phyloP scores from a whole-genome alignment of 1,140 invertebrate genomes.

The Drosophila mauritiana region DNA sequence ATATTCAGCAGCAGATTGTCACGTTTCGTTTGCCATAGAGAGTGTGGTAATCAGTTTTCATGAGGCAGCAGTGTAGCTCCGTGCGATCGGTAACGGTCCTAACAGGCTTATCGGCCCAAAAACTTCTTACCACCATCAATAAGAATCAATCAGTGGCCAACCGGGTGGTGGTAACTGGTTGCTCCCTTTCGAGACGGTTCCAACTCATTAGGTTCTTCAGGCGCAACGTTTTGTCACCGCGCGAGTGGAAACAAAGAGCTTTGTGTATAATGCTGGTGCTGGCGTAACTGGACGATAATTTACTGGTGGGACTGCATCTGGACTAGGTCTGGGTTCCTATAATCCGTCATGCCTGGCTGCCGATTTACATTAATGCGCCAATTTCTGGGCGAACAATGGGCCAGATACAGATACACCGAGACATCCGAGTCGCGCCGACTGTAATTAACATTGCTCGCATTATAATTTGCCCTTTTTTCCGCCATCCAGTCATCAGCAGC shows the following conservation, averaged over 20 bases:
- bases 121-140: slow-evolving; percentile 36
- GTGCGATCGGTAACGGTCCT: slow-evolving; percentile 38
- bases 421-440: slow-evolving; percentile 56
- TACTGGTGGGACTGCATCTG: slow-evolving; percentile 43
- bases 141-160: slow-evolving; percentile 48
- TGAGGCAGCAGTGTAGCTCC: slow-evolving; percentile 43
- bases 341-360: slow-evolving; percentile 72
- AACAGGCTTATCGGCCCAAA: slow-evolving; percentile 47
- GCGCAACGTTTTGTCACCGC: slow-evolving; percentile 65
- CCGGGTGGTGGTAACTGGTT: slow-evolving; percentile 1
- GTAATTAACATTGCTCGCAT: slow-evolving; percentile 79
- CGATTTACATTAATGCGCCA: slow-evolving; percentile 73
- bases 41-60: slow-evolving; percentile 58
- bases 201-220: slow-evolving; percentile 68
- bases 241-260: slow-evolving; percentile 48
- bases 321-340: slow-evolving; percentile 59
- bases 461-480: slow-evolving; percentile 77
- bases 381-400: slow-evolving; percentile 65
- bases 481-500: slow-evolving; percentile 42
- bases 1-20: slow-evolving; percentile 59
- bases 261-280: slow-evolving; percentile 32
- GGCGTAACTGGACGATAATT: slow-evolving; percentile 72
- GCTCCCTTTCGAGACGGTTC: slow-evolving; percentile 38
- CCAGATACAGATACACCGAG: slow-evolving; percentile 49
- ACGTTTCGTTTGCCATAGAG: slow-evolving; percentile 48